Base-by-base conservation (phyloP, 2,888 invertebrate species). In the Boloria selene region DNA sequence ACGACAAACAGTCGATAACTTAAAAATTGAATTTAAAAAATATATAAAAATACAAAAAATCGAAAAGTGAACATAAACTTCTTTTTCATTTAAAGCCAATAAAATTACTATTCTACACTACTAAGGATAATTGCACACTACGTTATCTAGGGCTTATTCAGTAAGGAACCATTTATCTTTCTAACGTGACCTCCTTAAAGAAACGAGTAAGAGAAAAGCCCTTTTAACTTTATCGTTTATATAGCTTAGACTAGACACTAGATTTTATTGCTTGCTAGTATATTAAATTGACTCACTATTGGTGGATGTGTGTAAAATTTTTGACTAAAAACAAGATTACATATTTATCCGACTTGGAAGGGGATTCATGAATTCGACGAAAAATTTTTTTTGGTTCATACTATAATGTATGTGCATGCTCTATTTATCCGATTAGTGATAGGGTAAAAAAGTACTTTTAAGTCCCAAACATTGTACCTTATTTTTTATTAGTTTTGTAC, bases 171-270 rank as follows among this genome's bases (percentile, higher is more conserved):
- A 67, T 67, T 67, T 67, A 55, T 67, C 67, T 67, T 61, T 55
- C 58, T 67, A 67, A 64, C 60, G 64, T 61, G 64, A 64, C 67
- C 67, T 56, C 64, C 45, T 67, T 64, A 60, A 67, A 59, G 66
- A 26, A 64, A 64, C 38, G 50, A 38, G 55, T 47, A 17, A 56
- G 67, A 60, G 26, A 47, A 58, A 56, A 47, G 55, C 60, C 64
- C 60, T 64, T 64, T 64, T 61, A 47, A 67, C 55, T 55, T 52
- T 60, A 61, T 60, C 60, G 55, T 67, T 67, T 67, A 64, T 67
- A 61, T 64, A 61, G 64, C 64, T 67, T 67, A 67, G n/a, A 61
- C 50, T 45, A 64, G 53, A 52, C 52, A 31, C 51, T 44, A 17
- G 26, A 56, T 64, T 64, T 64, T 58, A 64, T 64, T 64, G 31